Percentiles rank a stretch among this genome's conserved stretches.
Conservation (phyloP, 2,113 vertebrate species). For the Thryonomys swinderianus region DNA sequence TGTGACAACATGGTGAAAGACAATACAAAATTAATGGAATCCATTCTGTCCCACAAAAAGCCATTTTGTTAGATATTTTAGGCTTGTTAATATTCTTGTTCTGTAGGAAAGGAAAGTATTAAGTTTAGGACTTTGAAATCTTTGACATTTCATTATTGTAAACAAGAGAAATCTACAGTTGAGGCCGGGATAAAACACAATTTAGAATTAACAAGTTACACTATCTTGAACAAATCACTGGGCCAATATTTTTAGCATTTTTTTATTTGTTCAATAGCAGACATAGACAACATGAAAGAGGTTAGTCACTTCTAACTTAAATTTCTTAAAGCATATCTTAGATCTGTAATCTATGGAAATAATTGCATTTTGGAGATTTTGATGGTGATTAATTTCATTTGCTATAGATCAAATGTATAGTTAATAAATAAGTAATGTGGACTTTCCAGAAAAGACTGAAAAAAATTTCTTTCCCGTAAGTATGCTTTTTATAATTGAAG, state of each 20-base stretch:
- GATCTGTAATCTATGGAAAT: slow-evolving; percentile 67
- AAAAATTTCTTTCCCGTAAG: slow-evolving; percentile 74
- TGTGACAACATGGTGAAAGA: not conserved
- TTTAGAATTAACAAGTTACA: slow-evolving; percentile 31
- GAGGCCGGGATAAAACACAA: not conserved
- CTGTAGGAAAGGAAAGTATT: not conserved
- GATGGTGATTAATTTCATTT: slow-evolving; percentile 72
- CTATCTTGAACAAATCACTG: slow-evolving; percentile 33
- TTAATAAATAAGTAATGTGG: slow-evolving; percentile 77
- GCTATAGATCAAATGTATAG: slow-evolving; percentile 69
- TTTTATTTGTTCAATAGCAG: slow-evolving; percentile 44
- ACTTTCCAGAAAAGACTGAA: slow-evolving; percentile 71
- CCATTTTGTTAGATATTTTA: not conserved
- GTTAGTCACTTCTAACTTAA: slow-evolving; percentile 45
- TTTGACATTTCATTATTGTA: not conserved
- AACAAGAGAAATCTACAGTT: not conserved
- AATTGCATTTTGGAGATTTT: slow-evolving; percentile 74
- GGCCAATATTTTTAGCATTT: slow-evolving; percentile 3
- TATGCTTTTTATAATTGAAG: slow-evolving; percentile 74
- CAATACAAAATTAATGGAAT: not conserved
- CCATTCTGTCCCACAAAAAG: not conserved
- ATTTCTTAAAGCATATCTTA: slow-evolving; percentile 64
- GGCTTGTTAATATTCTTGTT: not conserved
- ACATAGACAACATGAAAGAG: slow-evolving; percentile 9
- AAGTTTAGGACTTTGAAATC: not conserved